Base-by-base conservation (phyloP, 2,113 vertebrate species). In the Falco punctatus region DNA sequence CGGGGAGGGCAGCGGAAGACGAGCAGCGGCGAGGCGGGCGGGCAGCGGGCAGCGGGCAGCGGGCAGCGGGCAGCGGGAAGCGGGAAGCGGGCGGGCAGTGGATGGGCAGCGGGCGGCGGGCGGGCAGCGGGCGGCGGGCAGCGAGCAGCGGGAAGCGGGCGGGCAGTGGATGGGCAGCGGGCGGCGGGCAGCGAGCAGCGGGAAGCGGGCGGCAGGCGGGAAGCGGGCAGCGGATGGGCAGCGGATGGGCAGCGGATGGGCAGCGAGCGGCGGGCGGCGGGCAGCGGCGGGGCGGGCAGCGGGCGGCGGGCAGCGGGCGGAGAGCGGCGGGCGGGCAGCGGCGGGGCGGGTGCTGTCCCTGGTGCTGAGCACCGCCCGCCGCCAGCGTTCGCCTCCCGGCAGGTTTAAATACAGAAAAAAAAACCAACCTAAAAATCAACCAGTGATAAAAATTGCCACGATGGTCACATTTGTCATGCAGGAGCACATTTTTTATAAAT, bases 301-400 rank as follows among this genome's bases (percentile, higher is more conserved):
- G 59, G 59, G 59, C 59, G 26, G n/a, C 23, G 10, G n/a, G 59
- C 35, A 38, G 7, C 22, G 59, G 59, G 59, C 59, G 26, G n/a
- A 3, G 15, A 27, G 54, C 28, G 30, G 61, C 46, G 51, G 58
- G 11, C 49, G 64, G 26, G 51, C 40, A 11, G 77, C 11, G 9
- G 15, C 5, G 18, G 30, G 15, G 48, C 16, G 30, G 16, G 54
- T 22, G 44, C 98, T 98, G 97, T 98, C 98, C 97, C 11, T 77
- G 96, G 98, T 98, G 59, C 98, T 98, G 94, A 89, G 32, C 82
- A 40, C 22, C 11, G 6, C 72, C 57, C 9, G 59, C 59, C 7
- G 6, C 64, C 4, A 7, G 19, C 55, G 2, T 6, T 28, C 2
- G 7, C 22, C 24, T 22, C 22, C 16, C 5, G 71, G 3, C 28